Evolutionary conservation across 2,888 invertebrate genomes (phyloP), one percentile per base, ranked within the genome.

Genomic region (Monopis laevigella): DNA sequence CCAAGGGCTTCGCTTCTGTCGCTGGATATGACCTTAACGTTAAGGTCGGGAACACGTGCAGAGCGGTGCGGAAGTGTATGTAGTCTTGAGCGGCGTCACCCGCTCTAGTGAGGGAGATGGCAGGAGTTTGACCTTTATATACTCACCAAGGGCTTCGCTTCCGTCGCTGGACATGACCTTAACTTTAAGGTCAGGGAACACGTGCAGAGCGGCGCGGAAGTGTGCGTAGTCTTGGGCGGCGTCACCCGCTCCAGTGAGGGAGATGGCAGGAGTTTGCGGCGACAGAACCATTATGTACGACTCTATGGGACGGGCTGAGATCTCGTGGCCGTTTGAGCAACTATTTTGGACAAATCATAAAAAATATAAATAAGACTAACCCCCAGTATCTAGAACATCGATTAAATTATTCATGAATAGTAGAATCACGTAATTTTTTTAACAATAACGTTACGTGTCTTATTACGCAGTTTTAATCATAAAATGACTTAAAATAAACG

Each of bases 211-310:
- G 44, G 88, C 83, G 45, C 92, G 84, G 78, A 96, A 91, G 64
- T 92, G 90, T 46, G 90, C 87, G 68, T 93, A 93, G 68, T 93
- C 92, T 17, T 90, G 81, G n/a, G 92, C 90, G 48, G 92, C 84
- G 69, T 92, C 91, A 27, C 86, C 86, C 19, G 88, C 87, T 43
- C 95, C 96, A 64, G 89, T 89, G 46, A 95, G 85, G 42, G 88
- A 86, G 58, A 94, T 92, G 53, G 88, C 88, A 28, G 95, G 94
- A 41, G 91, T 89, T 60, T 91, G 92, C 4, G 92, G 90, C 52
- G 92, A 88, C 51, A 93, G 82, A 19, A 96, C 95, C 84, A 94
- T 91, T 40, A 96, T 87, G 78, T 91, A 93, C 6, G 92, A 89
- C 65, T 92, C 92, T 0, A 91, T 86, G 0, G 88, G 86, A 0